phyloP scores from a whole-genome alignment of 2,113 vertebrate genomes.

The Elephas maximus region DNA sequence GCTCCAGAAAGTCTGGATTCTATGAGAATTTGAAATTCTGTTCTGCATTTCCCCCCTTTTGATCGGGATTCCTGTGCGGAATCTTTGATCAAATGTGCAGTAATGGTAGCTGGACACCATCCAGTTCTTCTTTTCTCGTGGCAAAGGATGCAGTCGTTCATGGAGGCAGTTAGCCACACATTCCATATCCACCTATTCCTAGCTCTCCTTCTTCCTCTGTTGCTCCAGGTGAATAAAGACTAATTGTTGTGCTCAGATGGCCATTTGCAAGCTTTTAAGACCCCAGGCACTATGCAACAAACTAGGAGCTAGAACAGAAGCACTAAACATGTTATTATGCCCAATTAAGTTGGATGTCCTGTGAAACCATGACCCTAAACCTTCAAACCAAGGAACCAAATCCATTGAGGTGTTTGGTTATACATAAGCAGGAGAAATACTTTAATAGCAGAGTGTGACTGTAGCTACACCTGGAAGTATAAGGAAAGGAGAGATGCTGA shows the following conservation, averaged over 20 bases:
- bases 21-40: too few species aligned
- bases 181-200: neutral
- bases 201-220: neutral
- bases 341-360: neutral
- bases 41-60: neutral
- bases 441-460: neutral
- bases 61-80: neutral
- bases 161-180: neutral
- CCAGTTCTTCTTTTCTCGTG: neutral
- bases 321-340: neutral
- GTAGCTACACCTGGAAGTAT: neutral
- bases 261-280: neutral
- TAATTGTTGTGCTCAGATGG: neutral
- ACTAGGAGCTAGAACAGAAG: neutral
- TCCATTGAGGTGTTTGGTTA: neutral
- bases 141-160: neutral
- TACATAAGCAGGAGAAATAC: neutral
- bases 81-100: neutral
- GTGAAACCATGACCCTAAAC: neutral
- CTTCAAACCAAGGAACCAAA: neutral
- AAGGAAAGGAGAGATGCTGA: neutral
- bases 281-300: neutral
- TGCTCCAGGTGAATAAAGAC: neutral
- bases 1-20: too few species aligned
- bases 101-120: neutral